Evolutionary conservation across 2,888 invertebrate species (phyloP).

Genomic region (Dolichopus griseipennis): DNA sequence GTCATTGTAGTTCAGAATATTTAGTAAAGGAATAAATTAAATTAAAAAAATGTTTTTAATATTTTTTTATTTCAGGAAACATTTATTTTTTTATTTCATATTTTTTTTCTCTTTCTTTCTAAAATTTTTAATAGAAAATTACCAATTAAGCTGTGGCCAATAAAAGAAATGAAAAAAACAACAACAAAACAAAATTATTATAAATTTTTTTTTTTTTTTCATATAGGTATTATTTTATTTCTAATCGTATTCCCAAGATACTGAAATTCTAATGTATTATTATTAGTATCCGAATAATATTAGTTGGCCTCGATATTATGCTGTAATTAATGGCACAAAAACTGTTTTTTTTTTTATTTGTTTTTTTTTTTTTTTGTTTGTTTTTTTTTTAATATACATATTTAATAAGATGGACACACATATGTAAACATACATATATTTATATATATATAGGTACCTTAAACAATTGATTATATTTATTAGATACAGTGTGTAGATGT

Average conservation of each 20-base stretch:
- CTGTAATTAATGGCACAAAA: conserved; percentile 3
- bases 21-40: neutral
- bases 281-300: neutral
- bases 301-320: neutral
- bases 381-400: too few species aligned
- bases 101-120: neutral
- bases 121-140: neutral
- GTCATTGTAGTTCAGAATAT: neutral
- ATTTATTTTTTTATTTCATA: neutral
- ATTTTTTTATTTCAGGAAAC: neutral
- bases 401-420: neutral
- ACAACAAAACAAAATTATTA: neutral
- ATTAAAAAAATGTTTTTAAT: neutral
- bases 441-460: neutral
- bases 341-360: neutral
- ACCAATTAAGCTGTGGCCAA: neutral
- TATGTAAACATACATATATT: neutral
- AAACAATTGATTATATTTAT: conserved; percentile 6
- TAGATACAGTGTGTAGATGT: neutral
- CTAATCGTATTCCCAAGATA: too few species aligned
- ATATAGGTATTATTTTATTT: neutral
- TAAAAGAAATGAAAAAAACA: neutral
- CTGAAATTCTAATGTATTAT: neutral
- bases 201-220: neutral
- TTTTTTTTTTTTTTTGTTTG: too few species aligned